Evolutionary conservation across 1,140 invertebrate genomes (phyloP), one percentile per base, ranked within the genome.

Genomic region (Temnothorax nylanderi): DNA sequence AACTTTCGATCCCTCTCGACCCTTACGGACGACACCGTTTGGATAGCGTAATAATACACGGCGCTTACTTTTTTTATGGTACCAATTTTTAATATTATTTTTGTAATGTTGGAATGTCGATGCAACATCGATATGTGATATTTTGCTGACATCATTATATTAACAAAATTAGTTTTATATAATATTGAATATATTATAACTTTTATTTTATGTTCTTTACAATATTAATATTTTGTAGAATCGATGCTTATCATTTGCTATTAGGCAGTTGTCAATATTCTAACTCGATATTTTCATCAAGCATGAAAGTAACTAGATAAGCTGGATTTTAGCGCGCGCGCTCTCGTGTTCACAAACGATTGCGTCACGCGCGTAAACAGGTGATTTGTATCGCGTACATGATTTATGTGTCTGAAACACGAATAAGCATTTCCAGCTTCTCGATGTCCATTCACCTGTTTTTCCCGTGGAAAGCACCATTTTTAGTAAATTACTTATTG

Each of bases 381-480:
- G 62, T 67, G 76, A 80, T 67, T 80, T 80, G 76, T 80, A 80
- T 80, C 60, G 49, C 60, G 60, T 37, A 18, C n/a, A 49, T 78
- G 76, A 78, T 80, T 80, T 80, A 80, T 67, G 32, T 37, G 2
- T 18, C 7, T 51, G 60, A 13, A 37, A 44, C 76, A 65, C 60
- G 60, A 78, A 44, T 10, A 34, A 80, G 44, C 13, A 8, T 80
- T 67, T 8, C 11, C 44, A 65, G n/a, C 32, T 80, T n/a, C 37
- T 67, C 76, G 41, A 21, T 49, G 21, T 60, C 54, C 47, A 26
- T 80, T 37, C 32, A 11, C 34, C 44, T 65, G 34, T 51, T 67
- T 65, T 34, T 7, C 34, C 2, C 26, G 18, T 21, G 13, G 13
- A 67, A 26, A 51, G n/a, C 4, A 60, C 16, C 16, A 32, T 49